Evolutionary conservation across 2,113 vertebrate genomes (phyloP).

Genomic region (Damaliscus lunatus): DNA sequence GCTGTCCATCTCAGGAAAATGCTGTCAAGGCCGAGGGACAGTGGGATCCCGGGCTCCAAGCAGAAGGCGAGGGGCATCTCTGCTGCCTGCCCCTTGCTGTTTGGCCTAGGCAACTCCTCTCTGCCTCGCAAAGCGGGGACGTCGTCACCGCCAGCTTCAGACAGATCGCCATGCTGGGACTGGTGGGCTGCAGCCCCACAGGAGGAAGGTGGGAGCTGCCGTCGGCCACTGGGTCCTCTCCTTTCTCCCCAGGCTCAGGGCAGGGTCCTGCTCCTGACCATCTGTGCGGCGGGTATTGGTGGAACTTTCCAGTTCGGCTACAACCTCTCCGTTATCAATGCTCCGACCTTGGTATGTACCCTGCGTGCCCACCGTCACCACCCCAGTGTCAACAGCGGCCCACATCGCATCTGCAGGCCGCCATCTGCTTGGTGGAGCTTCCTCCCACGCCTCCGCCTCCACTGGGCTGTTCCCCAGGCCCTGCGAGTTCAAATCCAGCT

Average conservation of each 20-base stretch:
- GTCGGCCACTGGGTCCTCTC: not conserved
- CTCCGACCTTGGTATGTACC: constrained; percentile 86
- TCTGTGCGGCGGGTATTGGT: constrained; percentile 89
- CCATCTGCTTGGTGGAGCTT: not conserved
- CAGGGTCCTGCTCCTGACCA: constrained; percentile 85
- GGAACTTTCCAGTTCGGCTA: constrained; percentile 95
- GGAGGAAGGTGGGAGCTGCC: not conserved
- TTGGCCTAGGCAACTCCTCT: no score
- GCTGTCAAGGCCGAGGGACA: not conserved
- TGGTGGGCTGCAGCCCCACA: not conserved
- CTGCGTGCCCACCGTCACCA: not conserved
- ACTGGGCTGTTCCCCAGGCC: not conserved
- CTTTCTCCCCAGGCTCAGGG: constrained; percentile 74
- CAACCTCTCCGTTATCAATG: constrained; percentile 93
- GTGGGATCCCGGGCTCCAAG: not conserved
- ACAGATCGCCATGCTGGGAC: no score
- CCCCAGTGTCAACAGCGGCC: not conserved
- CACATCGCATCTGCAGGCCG: not conserved
- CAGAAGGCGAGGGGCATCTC: not conserved
- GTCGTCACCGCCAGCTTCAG: not conserved
- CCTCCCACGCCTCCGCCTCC: not conserved
- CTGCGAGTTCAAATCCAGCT: not conserved
- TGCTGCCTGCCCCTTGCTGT: accelerated
- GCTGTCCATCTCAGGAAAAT: not conserved
- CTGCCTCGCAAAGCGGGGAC: not conserved